phyloP scores from a whole-genome alignment of 2,113 vertebrate species.

The Chloropsis cyanopogon region DNA sequence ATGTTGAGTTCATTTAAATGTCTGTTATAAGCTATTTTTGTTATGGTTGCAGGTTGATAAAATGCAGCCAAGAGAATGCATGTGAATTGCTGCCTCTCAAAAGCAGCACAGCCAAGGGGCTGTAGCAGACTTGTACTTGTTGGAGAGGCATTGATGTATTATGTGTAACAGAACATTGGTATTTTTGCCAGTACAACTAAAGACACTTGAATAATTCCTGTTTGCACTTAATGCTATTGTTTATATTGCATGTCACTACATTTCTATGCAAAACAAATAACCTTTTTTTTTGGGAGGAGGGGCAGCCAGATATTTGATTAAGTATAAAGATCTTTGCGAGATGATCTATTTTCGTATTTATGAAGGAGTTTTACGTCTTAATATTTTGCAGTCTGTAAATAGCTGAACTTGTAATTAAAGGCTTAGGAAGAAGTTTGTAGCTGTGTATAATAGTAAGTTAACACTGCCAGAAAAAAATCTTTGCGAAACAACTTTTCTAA shows the following conservation, averaged over 20 bases:
- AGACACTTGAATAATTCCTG: conserved; percentile 83
- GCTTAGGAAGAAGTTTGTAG: conserved; percentile 65
- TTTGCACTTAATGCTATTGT: conserved; percentile 80
- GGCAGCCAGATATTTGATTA: conserved; percentile 77
- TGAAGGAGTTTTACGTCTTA: conserved; percentile 88
- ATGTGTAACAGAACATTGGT: conserved; percentile 59
- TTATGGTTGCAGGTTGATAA: conserved; percentile 39
- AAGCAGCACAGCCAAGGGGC: conserved; percentile 32
- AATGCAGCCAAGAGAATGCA: conserved; percentile 24
- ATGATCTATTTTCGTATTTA: conserved; percentile 95
- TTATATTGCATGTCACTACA: conserved; percentile 83
- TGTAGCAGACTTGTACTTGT: background rate
- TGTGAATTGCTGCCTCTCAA: conserved; percentile 37
- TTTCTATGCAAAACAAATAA: conserved; percentile 90
- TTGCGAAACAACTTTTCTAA: conserved; percentile 70
- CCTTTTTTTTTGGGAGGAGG: conserved; percentile 35
- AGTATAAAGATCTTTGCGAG: conserved; percentile 77
- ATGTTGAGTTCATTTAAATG: conserved; percentile 28
- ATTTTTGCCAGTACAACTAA: conserved; percentile 77
- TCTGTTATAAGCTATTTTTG: conserved; percentile 63
- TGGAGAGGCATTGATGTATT: conserved; percentile 24
- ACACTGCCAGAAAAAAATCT: conserved; percentile 68
- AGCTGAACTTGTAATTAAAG: conserved; percentile 82
- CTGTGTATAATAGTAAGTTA: conserved; percentile 70
- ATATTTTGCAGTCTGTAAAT: conserved; percentile 79